These are phyloP conservation scores for Neopelma chrysocephalum DNA, from an alignment of 2,797 vertebrate species.

Conservation along the genomic window DNA sequence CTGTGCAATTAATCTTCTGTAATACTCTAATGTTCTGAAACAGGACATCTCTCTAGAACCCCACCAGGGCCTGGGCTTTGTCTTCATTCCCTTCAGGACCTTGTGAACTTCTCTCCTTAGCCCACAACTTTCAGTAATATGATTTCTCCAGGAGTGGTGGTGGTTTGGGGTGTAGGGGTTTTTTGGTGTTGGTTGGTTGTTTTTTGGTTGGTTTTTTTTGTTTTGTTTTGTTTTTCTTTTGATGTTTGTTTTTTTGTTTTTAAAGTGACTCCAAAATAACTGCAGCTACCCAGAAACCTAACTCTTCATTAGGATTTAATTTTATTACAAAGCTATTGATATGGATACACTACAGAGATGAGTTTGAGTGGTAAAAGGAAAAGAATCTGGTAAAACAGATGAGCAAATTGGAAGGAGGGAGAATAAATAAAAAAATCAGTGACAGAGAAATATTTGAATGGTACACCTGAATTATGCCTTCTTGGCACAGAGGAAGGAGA, in stretches of 20 bases:
- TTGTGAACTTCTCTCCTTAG: background rate
- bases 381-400: background rate
- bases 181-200: rapidly evolving
- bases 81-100: background rate
- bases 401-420: rapidly evolving
- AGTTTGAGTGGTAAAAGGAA: background rate
- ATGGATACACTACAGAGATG: background rate
- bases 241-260: background rate
- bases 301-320: background rate
- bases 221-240: too few relatives aligned
- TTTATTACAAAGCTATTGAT: background rate
- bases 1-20: background rate
- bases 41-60: background rate
- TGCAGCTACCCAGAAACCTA: background rate
- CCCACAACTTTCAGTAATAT: background rate
- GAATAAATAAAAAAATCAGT: background rate
- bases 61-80: background rate
- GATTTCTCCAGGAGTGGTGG: background rate
- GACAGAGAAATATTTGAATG: background rate
- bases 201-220: background rate
- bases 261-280: background rate
- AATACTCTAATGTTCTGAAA: background rate
- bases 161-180: rapidly evolving
- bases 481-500: background rate
- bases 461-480: background rate